Evolutionary conservation across 2,797 vertebrate species (phyloP), one percentile per base, ranked within the genome.

Genomic region (Brachyalestes nurse): DNA sequence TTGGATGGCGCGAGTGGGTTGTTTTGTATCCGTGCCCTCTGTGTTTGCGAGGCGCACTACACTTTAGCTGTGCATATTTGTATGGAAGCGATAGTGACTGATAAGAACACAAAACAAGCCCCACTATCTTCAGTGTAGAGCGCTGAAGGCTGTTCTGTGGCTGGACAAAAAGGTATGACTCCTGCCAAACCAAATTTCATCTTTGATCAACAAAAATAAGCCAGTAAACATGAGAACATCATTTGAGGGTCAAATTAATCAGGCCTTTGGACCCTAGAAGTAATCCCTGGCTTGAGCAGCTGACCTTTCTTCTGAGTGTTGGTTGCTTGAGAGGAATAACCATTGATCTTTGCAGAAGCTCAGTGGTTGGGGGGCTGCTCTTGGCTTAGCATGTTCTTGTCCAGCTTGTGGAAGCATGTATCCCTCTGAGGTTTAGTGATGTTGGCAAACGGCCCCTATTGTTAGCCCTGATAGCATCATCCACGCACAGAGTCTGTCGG

Each of bases 401-500:
- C 38, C n/a, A 7, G n/a, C 42, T 10, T 23, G 8, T 49, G 6
- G 23, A 17, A 2, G 21, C 21, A 8, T 23, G 64, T 2, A 42
- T n/a, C 45, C 38, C 34, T 10, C 62, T 16, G 62, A 47, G 62
- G 23, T 38, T 58, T 74, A 87, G 88, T 84, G 87, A 85, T 87
- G 87, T 76, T 81, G 65, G 80, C 82, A 88, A 88, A 75, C 10
- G 12, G 34, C 16, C 87, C 88, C 88, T 90, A 86, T 90, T 91
- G 90, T 91, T 87, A 84, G 88, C 77, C 80, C 74, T 89, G 84
- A 84, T 89, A 83, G 25, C 72, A 72, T 69, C 40, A 25, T 73
- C 17, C 51, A 40, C 75, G 66, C n/a, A 38, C 74, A 58, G 1
- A 40, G 60, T 64, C 23, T 49, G 79, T 79, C 74, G 6, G 57